Evolutionary conservation across 2,797 vertebrate species (phyloP).

Genomic region (Liasis olivaceus): DNA sequence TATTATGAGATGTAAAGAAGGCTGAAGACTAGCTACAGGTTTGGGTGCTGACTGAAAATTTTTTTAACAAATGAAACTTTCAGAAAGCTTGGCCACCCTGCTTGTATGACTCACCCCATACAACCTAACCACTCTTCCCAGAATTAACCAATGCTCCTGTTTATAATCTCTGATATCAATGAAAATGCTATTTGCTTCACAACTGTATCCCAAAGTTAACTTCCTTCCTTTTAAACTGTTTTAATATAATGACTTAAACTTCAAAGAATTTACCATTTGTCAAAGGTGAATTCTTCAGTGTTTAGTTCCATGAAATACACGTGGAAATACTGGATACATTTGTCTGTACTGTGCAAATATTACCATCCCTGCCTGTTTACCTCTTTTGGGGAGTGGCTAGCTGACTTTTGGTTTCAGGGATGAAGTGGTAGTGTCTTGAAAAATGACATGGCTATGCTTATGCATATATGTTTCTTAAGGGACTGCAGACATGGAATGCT

Average conservation of each 20-base stretch:
- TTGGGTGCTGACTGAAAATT: constrained; percentile 10
- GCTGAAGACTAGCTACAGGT: constrained; percentile 18
- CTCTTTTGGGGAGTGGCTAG: constrained; percentile 5
- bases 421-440: not conserved
- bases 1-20: constrained; percentile 31
- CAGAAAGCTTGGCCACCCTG: constrained; percentile 60
- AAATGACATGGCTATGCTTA: constrained; percentile 14
- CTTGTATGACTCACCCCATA: constrained; percentile 10
- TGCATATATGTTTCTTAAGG: constrained; percentile 4
- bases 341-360: not conserved
- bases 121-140: not conserved
- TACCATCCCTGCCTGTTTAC: not conserved
- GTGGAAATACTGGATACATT: constrained; percentile 1
- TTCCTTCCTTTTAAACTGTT: not conserved
- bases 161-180: not conserved
- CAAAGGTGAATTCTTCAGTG: constrained; percentile 29
- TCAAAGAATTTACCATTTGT: constrained; percentile 25
- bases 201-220: constrained; percentile 14
- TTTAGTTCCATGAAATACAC: constrained; percentile 20
- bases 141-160: constrained; percentile 10
- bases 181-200: constrained; percentile 7
- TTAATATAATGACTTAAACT: not conserved
- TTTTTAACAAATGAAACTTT: constrained; percentile 24
- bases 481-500: not conserved
- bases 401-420: constrained; percentile 3